Conservation (phyloP, 1,140 invertebrate genomes). For the Aphelinus atriplicis region DNA sequence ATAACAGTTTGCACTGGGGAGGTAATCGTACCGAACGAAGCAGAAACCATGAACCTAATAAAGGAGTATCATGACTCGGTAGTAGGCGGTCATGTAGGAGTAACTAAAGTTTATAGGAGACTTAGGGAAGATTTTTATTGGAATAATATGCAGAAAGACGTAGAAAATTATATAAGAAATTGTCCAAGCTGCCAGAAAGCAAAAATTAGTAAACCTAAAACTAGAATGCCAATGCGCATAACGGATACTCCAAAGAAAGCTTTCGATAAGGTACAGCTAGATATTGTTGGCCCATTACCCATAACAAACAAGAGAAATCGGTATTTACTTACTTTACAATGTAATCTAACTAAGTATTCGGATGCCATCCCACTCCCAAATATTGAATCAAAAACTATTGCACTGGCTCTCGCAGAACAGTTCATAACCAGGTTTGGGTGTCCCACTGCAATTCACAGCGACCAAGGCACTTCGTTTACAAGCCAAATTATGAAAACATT, state of each 20-base stretch:
- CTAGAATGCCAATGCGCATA: slow-evolving; percentile 37
- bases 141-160: slow-evolving; percentile 54
- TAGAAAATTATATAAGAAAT: slow-evolving; percentile 51
- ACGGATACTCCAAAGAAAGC: slow-evolving; percentile 40
- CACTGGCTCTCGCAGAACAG: slow-evolving; percentile 44
- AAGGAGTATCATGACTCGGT: too few relatives aligned
- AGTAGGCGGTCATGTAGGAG: slow-evolving; percentile 25
- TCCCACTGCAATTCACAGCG: slow-evolving; percentile 49
- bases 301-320: slow-evolving; percentile 44
- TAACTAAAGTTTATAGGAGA: slow-evolving; percentile 50
- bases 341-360: slow-evolving; percentile 53
- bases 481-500: slow-evolving; percentile 46
- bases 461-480: slow-evolving; percentile 49
- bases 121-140: slow-evolving; percentile 55
- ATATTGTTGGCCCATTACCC: slow-evolving; percentile 43
- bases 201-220: slow-evolving; percentile 38
- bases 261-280: slow-evolving; percentile 43
- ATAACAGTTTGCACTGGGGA: too few relatives aligned
- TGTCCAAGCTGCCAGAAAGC: slow-evolving; percentile 50
- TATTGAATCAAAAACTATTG: slow-evolving; percentile 44
- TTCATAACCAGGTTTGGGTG: slow-evolving; percentile 50
- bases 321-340: slow-evolving; percentile 52
- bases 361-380: slow-evolving; percentile 43
- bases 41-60: too few relatives aligned
- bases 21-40: too few relatives aligned